Evolutionary conservation across 1,140 invertebrate species (phyloP).

Genomic region (Hyles euphorbiae): DNA sequence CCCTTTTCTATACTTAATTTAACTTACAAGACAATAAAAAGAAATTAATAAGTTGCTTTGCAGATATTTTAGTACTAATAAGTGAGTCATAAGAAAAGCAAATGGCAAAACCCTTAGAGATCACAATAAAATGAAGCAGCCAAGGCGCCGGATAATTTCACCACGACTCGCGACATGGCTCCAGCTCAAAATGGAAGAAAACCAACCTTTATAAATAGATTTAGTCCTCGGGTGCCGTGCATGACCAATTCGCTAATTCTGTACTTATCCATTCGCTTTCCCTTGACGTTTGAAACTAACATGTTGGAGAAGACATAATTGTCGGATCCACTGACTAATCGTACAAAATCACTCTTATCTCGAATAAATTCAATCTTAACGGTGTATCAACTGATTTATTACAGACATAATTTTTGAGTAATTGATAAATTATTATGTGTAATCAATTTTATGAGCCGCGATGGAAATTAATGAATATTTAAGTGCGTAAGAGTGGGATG

Average conservation of each 20-base stretch:
- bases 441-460: slow-evolving; percentile 12
- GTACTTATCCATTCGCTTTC: slow-evolving; percentile 30
- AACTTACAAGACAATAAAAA: background rate
- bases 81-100: slow-evolving; percentile 61
- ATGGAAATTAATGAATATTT: slow-evolving; percentile 8
- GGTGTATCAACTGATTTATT: too few species aligned
- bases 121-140: slow-evolving; percentile 53
- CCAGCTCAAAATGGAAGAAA: slow-evolving; percentile 58
- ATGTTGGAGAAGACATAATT: too few species aligned
- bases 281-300: slow-evolving; percentile 15
- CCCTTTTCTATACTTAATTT: too few species aligned
- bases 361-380: background rate
- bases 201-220: slow-evolving; percentile 54
- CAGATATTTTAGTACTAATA: slow-evolving; percentile 46
- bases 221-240: slow-evolving; percentile 27
- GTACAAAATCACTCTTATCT: too few species aligned
- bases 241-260: slow-evolving; percentile 68
- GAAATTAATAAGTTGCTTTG: slow-evolving; percentile 3
- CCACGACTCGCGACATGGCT: slow-evolving; percentile 41
- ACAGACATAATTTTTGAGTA: slow-evolving; percentile 1
- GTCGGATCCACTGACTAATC: too few species aligned
- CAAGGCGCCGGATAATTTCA: slow-evolving; percentile 64
- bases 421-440: slow-evolving; percentile 7
- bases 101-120: slow-evolving; percentile 40
- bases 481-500: slow-evolving; percentile 10